A percentile compares a stretch with the other conserved stretches of the same genome.
Conservation (phyloP, 2,888 invertebrate species). For the Tenodera sinensis region DNA sequence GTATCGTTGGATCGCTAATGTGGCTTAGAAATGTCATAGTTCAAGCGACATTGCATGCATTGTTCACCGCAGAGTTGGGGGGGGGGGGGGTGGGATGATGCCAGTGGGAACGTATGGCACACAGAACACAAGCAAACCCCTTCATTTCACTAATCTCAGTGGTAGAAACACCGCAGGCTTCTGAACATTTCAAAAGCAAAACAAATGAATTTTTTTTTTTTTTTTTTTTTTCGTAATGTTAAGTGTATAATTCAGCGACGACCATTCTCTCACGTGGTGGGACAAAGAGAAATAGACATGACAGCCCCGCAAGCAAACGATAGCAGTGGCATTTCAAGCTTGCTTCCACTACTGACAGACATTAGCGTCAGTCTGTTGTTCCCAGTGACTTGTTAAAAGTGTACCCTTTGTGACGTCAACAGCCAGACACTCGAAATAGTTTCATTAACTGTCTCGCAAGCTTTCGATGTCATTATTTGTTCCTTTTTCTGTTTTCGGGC, state of each 20-base stretch:
- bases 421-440: not conserved
- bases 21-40: no score
- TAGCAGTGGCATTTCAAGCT: not conserved
- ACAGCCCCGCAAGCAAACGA: not conserved
- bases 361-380: not conserved
- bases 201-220: not conserved
- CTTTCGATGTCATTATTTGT: not conserved
- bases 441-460: not conserved
- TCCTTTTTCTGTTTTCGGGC: not conserved
- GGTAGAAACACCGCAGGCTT: not conserved
- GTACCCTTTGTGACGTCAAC: not conserved
- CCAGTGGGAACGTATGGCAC: no score
- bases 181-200: not conserved
- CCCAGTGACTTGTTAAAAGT: not conserved
- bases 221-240: not conserved
- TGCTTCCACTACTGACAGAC: not conserved
- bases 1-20: not conserved
- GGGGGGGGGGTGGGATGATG: no score
- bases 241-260: not conserved
- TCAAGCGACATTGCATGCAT: no score
- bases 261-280: not conserved
- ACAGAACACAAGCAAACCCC: no score
- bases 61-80: no score
- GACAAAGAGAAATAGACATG: not conserved
- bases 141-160: not conserved